Percentiles rank a stretch among this genome's conserved stretches.
These are phyloP conservation scores for Spinus pinus DNA, from an alignment of 2,797 vertebrate genomes.

Conservation along the genomic window DNA sequence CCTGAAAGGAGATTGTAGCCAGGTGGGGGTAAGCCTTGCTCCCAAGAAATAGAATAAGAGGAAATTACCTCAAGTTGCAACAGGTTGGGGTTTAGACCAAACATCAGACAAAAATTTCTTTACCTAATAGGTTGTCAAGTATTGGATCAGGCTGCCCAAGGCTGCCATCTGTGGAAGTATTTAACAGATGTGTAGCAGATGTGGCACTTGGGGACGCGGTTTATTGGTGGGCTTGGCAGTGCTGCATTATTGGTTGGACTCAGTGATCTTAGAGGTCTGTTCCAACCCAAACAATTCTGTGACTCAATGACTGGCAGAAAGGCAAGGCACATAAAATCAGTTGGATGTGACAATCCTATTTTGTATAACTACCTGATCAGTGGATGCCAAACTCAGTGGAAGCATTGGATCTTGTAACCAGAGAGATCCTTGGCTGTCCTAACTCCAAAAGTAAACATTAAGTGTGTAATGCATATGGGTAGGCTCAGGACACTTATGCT, in stretches of 20 bases:
- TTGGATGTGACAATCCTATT: background rate
- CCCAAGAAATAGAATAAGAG: background rate
- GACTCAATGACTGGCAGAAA: background rate
- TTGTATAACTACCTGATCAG: background rate
- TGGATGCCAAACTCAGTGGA: background rate
- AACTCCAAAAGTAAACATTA: background rate
- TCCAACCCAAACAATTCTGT: background rate
- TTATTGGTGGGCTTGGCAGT: background rate
- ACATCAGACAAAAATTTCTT: background rate
- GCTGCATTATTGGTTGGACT: no score
- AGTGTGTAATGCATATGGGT: background rate
- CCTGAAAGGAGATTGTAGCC: background rate
- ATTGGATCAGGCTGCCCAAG: background rate
- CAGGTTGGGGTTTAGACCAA: rapidly evolving
- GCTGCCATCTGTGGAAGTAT: background rate
- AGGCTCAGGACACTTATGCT: background rate
- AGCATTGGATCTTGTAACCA: background rate
- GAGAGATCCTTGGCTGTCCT: background rate
- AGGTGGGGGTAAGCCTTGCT: background rate
- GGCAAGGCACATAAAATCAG: background rate
- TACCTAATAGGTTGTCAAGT: background rate
- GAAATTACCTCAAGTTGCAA: background rate
- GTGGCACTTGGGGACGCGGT: background rate
- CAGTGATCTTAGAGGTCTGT: background rate
- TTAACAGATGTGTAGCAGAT: background rate